Evolutionary conservation across 2,113 vertebrate genomes (phyloP).

Genomic region (Calidris pygmaea): DNA sequence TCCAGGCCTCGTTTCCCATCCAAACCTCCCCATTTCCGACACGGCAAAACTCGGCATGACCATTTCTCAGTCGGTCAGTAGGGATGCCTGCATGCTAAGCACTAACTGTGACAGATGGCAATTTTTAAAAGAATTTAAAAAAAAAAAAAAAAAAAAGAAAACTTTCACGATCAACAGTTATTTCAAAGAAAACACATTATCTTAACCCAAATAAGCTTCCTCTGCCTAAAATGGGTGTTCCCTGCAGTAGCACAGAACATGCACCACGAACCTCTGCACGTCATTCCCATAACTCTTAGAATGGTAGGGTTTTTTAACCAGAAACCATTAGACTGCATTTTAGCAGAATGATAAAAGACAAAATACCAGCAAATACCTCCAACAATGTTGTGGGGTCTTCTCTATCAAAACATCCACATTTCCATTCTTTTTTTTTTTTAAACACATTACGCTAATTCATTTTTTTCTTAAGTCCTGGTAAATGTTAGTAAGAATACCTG

Average conservation of each 20-base stretch:
- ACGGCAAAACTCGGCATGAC: background rate
- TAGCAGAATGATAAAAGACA: background rate
- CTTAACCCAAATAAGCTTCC: background rate
- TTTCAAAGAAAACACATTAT: background rate
- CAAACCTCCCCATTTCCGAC: background rate
- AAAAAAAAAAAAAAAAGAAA: fast-evolving
- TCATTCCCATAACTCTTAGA: background rate
- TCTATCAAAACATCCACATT: background rate
- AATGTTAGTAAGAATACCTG: background rate
- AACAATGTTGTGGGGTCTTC: background rate
- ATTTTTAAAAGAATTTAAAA: background rate
- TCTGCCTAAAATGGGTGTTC: background rate
- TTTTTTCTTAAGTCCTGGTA: background rate
- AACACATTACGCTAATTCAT: background rate
- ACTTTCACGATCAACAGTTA: background rate
- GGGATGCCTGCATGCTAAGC: background rate
- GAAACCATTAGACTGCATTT: background rate
- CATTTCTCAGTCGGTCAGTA: background rate
- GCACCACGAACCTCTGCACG: background rate
- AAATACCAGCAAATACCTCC: background rate
- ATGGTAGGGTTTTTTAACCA: background rate
- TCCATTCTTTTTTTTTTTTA: background rate
- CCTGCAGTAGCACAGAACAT: background rate
- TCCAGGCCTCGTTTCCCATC: background rate
- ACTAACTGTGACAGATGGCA: background rate